These are phyloP conservation scores for Pachycephala philippinensis DNA, from an alignment of 2,113 vertebrate species.

Conservation along the genomic window DNA sequence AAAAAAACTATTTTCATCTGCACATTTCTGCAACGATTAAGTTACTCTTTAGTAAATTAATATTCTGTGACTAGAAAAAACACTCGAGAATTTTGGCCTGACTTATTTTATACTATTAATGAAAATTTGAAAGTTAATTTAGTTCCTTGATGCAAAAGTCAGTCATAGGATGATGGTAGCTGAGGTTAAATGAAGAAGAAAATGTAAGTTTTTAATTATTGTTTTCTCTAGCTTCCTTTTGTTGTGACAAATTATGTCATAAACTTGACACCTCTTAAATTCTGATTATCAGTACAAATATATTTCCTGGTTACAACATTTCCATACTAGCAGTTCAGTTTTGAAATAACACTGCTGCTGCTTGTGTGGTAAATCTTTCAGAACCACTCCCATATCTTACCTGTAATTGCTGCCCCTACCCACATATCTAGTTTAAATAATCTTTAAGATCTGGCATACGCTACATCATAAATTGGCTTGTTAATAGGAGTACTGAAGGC, in stretches of 20 bases:
- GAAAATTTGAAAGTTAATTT: not conserved
- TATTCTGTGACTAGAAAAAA: not conserved
- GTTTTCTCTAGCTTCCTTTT: not conserved
- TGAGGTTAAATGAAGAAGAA: not conserved
- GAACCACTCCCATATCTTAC: not conserved
- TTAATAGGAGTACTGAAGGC: slow-evolving; percentile 1
- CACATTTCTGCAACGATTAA: not conserved
- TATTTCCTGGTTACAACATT: not conserved
- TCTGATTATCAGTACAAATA: not conserved
- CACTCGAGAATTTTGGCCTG: not conserved
- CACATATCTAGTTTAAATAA: not conserved
- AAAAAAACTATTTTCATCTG: not conserved
- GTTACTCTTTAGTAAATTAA: not conserved
- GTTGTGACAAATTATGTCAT: not conserved
- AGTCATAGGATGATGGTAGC: not conserved
- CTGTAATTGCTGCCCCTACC: not conserved
- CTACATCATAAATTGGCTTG: not conserved
- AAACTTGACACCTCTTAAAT: not conserved
- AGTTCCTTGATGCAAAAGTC: not conserved
- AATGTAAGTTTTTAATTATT: not conserved
- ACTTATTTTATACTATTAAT: not conserved
- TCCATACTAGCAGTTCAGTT: not conserved
- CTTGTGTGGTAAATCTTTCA: not conserved
- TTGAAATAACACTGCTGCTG: not conserved
- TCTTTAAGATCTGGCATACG: not conserved